A percentile compares a stretch with the other conserved stretches of the same genome.
These are phyloP conservation scores for Epizoanthus fatuus DNA, from an alignment of 92 coral and sea anemone species.

Conservation along the genomic window DNA sequence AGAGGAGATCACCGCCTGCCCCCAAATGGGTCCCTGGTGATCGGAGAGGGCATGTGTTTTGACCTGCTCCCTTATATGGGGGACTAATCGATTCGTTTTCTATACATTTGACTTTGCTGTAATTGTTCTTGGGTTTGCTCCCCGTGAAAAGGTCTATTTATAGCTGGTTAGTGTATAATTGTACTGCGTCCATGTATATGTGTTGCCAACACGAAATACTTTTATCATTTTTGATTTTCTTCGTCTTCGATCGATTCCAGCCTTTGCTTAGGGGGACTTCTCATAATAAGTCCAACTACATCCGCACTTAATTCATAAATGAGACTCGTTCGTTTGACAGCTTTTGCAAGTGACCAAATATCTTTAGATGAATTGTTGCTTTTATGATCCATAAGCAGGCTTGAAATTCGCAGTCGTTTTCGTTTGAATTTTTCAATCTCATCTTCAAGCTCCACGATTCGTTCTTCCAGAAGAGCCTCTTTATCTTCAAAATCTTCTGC, in stretches of 20 bases:
- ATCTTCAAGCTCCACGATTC: constrained; percentile 70
- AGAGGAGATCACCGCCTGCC: no score
- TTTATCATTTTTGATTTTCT: not conserved
- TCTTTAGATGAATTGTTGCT: constrained; percentile 24
- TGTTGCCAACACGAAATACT: not conserved
- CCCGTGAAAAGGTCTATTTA: no score
- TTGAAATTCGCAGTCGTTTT: constrained; percentile 40
- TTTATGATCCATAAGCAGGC: constrained; percentile 43
- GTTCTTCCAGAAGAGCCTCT: constrained; percentile 52
- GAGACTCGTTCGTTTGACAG: constrained; percentile 4
- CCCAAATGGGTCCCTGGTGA: no score
- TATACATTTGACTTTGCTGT: no score
- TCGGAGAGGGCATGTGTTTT: no score
- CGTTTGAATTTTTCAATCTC: constrained; percentile 50
- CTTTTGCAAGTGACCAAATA: constrained; percentile 20
- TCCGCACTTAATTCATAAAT: not conserved
- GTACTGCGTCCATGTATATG: not conserved
- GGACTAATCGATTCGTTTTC: no score
- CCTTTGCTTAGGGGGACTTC: not conserved
- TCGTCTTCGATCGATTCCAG: not conserved
- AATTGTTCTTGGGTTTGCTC: no score
- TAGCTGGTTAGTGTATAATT: no score
- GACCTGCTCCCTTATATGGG: no score
- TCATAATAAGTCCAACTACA: not conserved
- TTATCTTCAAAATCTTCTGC: constrained; percentile 53